These are phyloP conservation scores for Paramuricea clavata DNA, from an alignment of 92 coral and sea anemone species.

Conservation along the genomic window DNA sequence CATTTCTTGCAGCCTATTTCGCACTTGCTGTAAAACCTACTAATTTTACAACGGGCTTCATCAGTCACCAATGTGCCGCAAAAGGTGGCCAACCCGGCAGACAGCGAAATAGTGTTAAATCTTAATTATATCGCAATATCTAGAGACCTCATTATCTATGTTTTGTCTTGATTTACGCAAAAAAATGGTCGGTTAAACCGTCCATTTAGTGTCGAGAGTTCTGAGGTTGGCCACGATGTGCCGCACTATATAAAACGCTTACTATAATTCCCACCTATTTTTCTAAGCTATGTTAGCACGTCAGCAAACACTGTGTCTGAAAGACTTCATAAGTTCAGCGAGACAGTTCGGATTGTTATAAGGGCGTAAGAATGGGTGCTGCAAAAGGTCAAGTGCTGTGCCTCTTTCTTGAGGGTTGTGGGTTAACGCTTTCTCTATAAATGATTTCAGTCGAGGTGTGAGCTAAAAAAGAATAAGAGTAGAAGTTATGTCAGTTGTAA, in stretches of 20 bases:
- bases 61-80: no score
- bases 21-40: neutral
- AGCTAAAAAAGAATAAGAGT: slow-evolving; percentile 65
- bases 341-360: slow-evolving; percentile 76
- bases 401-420: slow-evolving; percentile 89
- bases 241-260: neutral
- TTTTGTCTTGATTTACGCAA: no score
- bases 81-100: no score
- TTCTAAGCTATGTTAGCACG: neutral
- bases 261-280: neutral
- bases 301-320: slow-evolving; percentile 93
- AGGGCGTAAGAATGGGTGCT: slow-evolving; percentile 88
- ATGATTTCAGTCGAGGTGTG: slow-evolving; percentile 88
- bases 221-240: neutral
- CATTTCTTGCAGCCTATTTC: no score
- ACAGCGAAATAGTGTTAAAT: no score
- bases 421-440: slow-evolving; percentile 83
- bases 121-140: no score
- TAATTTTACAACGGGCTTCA: no score
- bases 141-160: no score
- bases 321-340: slow-evolving; percentile 92
- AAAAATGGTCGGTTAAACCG: no score
- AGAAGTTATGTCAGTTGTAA: neutral
- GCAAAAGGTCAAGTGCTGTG: slow-evolving; percentile 92
- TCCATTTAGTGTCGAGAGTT: neutral